These are phyloP conservation scores for Perccottus glenii DNA, from an alignment of 2,113 vertebrate species.

Conservation along the genomic window DNA sequence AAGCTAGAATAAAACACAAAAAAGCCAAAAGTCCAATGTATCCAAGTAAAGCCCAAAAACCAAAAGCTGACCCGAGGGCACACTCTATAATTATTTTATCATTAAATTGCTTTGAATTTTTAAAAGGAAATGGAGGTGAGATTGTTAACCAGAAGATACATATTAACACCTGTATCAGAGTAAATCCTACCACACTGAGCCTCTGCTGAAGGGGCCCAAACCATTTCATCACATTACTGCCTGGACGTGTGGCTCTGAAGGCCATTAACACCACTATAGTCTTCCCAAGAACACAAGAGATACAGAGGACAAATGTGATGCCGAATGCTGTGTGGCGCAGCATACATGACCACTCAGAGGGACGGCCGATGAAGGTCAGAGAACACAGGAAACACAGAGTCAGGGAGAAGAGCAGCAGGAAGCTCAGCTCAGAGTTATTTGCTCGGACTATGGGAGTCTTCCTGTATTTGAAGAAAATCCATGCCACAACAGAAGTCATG, in stretches of 20 bases:
- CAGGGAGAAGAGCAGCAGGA: no score
- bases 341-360: slow-evolving; percentile 74
- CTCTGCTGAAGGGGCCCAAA: slow-evolving; percentile 39
- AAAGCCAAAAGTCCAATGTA: slow-evolving; percentile 76
- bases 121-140: slow-evolving; percentile 67
- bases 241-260: slow-evolving; percentile 62
- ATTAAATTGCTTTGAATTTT: slow-evolving; percentile 46
- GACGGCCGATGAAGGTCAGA: slow-evolving; percentile 70
- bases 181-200: background rate
- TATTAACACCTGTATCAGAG: slow-evolving; percentile 67
- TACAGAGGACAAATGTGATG: slow-evolving; percentile 72
- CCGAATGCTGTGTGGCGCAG: slow-evolving; percentile 71
- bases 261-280: slow-evolving; percentile 73
- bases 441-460: slow-evolving; percentile 68
- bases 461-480: slow-evolving; percentile 71
- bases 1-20: slow-evolving; percentile 76
- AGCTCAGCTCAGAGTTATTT: slow-evolving; percentile 73
- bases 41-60: slow-evolving; percentile 73
- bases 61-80: slow-evolving; percentile 67
- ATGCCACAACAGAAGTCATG: slow-evolving; percentile 50
- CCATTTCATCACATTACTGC: slow-evolving; percentile 67
- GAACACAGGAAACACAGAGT: slow-evolving; percentile 76
- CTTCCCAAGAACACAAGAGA: slow-evolving; percentile 68
- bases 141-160: slow-evolving; percentile 70
- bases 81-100: slow-evolving; percentile 75